Conservation (phyloP, 2,888 invertebrate genomes). For the Odontomyia ornata region DNA sequence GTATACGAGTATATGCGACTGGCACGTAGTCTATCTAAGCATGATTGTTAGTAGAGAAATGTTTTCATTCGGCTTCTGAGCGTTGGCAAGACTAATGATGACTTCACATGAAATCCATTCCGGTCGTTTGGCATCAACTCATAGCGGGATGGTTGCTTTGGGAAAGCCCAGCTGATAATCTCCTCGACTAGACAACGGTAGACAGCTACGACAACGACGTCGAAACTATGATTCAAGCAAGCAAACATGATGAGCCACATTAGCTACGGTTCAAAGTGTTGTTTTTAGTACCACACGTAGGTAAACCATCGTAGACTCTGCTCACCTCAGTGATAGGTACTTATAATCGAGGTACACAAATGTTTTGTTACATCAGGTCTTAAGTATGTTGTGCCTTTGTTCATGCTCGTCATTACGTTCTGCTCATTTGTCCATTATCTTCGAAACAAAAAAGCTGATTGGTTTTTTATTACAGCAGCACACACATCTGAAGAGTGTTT, state of each 20-base stretch:
- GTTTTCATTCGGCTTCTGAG: constrained; percentile 14
- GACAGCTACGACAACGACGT: neutral
- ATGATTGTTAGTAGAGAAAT: neutral
- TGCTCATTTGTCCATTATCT: constrained; percentile 22
- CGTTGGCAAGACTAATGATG: constrained; percentile 9
- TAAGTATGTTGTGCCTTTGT: constrained; percentile 11
- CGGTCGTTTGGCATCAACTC: neutral
- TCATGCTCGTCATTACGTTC: constrained; percentile 19
- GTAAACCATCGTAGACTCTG: too few species aligned
- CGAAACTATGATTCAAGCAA: neutral
- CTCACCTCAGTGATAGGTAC: constrained; percentile 6
- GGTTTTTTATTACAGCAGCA: constrained; percentile 1
- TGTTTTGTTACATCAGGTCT: constrained; percentile 34
- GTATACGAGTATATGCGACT: neutral
- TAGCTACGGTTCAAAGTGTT: neutral
- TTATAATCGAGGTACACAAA: neutral
- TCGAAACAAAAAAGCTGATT: constrained; percentile 23
- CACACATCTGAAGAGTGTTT: neutral
- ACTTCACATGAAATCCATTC: constrained; percentile 23
- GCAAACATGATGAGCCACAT: neutral
- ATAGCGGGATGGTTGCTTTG: neutral
- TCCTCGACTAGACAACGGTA: too few species aligned
- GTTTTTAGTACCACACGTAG: neutral
- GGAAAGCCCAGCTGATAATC: constrained; percentile 23
- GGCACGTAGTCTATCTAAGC: neutral